These are phyloP conservation scores for Xestia c-nigrum DNA, from an alignment of 2,888 invertebrate genomes.

Conservation along the genomic window DNA sequence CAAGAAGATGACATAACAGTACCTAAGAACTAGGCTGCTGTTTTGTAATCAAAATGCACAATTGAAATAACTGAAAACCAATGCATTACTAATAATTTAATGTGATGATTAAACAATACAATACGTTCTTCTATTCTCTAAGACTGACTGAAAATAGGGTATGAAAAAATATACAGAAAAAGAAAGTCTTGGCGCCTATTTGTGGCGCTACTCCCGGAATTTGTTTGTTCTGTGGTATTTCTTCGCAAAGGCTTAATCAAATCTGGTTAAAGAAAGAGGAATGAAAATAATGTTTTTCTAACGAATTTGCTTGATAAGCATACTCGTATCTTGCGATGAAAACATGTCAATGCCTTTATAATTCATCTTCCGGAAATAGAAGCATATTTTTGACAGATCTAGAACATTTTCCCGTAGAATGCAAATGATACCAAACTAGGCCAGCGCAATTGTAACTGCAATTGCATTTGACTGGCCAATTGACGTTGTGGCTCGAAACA, in stretches of 20 bases:
- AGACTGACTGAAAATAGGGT: background rate
- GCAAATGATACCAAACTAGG: slow-evolving; percentile 67
- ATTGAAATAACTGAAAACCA: background rate
- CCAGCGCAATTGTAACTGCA: slow-evolving; percentile 70
- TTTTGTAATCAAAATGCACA: no score
- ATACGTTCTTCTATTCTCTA: no score
- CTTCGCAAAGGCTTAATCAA: background rate
- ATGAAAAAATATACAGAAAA: no score
- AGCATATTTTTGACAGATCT: slow-evolving; percentile 25
- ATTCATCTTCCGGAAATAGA: slow-evolving; percentile 8
- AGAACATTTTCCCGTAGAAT: slow-evolving; percentile 48
- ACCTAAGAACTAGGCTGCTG: background rate
- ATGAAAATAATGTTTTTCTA: background rate
- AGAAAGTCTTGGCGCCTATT: no score
- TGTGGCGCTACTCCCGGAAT: no score
- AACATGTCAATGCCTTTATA: background rate
- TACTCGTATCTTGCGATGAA: background rate
- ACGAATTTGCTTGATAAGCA: no score
- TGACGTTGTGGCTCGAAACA: slow-evolving; percentile 62
- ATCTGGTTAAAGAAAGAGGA: background rate
- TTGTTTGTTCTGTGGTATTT: background rate
- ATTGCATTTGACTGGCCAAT: slow-evolving; percentile 69
- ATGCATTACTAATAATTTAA: background rate
- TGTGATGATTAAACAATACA: background rate
- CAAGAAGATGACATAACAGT: background rate